A percentile compares a stretch with the other conserved stretches of the same genome.
phyloP scores from a whole-genome alignment of 2,113 vertebrate genomes.

The Crotalus viridis region DNA sequence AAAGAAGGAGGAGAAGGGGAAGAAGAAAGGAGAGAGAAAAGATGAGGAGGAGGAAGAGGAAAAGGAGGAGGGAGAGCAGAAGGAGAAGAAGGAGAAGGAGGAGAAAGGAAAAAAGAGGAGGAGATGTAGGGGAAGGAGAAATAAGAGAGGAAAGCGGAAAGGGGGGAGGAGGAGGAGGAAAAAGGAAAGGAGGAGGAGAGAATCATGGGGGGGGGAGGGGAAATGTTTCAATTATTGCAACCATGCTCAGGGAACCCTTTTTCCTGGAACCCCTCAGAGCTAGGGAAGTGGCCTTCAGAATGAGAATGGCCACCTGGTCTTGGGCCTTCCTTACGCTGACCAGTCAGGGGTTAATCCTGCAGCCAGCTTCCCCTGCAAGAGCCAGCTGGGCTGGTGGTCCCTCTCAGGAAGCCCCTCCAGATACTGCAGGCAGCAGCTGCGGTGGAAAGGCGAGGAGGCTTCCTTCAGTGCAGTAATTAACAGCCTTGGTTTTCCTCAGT shows the following conservation, averaged over 20 bases:
- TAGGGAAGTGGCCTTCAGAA: neutral
- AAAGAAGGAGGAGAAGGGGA: too few relatives aligned
- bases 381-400: neutral
- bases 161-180: neutral
- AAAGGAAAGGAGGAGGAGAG: too few relatives aligned
- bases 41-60: neutral
- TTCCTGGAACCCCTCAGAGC: neutral
- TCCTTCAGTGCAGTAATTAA: slow-evolving; percentile 55
- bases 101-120: neutral
- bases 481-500: slow-evolving; percentile 45
- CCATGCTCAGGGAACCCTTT: neutral
- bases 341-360: too few relatives aligned
- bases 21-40: too few relatives aligned
- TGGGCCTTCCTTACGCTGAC: neutral
- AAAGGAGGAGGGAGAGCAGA: neutral
- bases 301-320: neutral
- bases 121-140: neutral
- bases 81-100: neutral
- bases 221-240: neutral
- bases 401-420: neutral
- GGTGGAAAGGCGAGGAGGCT: slow-evolving; percentile 18
- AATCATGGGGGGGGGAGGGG: neutral
- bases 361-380: neutral
- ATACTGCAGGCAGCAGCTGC: slow-evolving; percentile 8
- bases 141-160: too few relatives aligned